Evolutionary conservation across 1,140 invertebrate species (phyloP).

Genomic region (Drosophila mayri): DNA sequence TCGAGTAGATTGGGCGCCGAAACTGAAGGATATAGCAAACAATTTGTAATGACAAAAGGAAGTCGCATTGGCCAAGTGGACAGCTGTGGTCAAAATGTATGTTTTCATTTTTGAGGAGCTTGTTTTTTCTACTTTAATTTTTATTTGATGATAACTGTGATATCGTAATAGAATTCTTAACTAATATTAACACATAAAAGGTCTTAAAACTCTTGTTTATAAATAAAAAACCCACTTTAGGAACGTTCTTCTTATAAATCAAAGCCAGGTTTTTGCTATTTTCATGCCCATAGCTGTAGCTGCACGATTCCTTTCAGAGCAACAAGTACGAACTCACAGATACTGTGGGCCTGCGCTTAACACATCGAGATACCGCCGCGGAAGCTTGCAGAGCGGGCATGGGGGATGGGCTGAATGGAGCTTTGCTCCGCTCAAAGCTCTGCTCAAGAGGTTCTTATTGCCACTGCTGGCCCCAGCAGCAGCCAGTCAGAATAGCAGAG

Average conservation of each 20-base stretch:
- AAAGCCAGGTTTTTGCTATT: background rate
- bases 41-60: background rate
- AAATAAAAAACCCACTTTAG: background rate
- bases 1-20: constrained; percentile 15
- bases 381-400: constrained; percentile 22
- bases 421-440: constrained; percentile 65
- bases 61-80: background rate
- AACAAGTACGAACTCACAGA: constrained; percentile 63
- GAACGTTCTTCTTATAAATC: background rate
- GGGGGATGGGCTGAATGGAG: constrained; percentile 5
- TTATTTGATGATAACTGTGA: no score
- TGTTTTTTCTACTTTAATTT: no score
- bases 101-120: no score
- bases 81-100: background rate
- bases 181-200: no score
- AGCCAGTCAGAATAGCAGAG: constrained; percentile 60
- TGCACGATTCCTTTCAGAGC: constrained; percentile 20
- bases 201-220: background rate
- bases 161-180: no score
- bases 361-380: constrained; percentile 11
- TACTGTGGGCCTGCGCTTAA: constrained; percentile 50
- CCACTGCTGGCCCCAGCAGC: constrained; percentile 39
- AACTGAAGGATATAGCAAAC: constrained; percentile 22
- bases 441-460: constrained; percentile 66
- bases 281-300: background rate